Evolutionary conservation across 2,113 vertebrate genomes (phyloP).

Genomic region (Ammospiza caudacuta): DNA sequence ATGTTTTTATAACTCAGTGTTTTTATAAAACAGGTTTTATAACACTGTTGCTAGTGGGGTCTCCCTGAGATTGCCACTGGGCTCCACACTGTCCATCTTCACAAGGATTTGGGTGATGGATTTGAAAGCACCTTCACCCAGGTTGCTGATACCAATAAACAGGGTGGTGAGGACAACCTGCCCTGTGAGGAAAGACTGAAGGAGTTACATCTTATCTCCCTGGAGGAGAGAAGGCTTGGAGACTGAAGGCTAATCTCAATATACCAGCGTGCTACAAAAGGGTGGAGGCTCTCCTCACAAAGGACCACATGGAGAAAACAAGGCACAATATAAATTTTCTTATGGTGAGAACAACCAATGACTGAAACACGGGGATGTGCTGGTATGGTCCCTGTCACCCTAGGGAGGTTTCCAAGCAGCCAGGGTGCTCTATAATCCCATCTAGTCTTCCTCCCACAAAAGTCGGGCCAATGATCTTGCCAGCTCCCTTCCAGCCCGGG

Average conservation of each 20-base stretch:
- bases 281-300: not conserved
- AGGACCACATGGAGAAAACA: not conserved
- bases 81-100: not conserved
- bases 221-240: not conserved
- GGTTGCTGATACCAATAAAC: not conserved
- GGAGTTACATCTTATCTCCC: not conserved
- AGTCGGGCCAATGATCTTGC: not conserved
- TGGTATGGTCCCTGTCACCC: accelerated
- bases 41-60: not conserved
- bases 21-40: too few relatives aligned
- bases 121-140: not conserved
- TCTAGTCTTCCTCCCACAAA: not conserved
- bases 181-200: accelerated
- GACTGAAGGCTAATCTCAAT: not conserved
- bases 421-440: not conserved
- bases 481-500: not conserved
- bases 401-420: not conserved
- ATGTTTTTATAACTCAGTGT: not conserved
- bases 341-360: not conserved
- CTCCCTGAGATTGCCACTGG: not conserved
- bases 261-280: not conserved
- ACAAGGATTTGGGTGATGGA: not conserved
- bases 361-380: not conserved
- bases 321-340: not conserved
- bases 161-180: not conserved